A percentile compares a stretch with the other conserved stretches of the same genome.
phyloP scores from a whole-genome alignment of 2,797 vertebrate genomes.

The Lithobates pipiens region DNA sequence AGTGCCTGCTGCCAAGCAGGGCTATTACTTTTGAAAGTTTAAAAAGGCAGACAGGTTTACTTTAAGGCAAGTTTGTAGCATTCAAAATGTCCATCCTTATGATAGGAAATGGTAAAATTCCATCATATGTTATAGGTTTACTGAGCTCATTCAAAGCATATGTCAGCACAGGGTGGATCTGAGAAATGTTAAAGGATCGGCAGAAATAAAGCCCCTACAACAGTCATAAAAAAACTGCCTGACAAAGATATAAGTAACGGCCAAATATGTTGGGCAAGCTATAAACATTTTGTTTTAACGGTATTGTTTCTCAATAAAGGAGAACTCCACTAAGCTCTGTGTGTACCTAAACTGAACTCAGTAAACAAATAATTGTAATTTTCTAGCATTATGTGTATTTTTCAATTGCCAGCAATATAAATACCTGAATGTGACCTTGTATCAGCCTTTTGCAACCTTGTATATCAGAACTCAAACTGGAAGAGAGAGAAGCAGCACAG shows the following conservation, averaged over 20 bases:
- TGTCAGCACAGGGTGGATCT: constrained; percentile 36
- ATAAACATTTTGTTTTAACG: not conserved
- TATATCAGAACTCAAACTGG: too few species aligned
- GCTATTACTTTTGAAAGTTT: too few species aligned
- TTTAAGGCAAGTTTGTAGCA: constrained; percentile 22
- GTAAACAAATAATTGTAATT: too few species aligned
- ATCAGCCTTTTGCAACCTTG: too few species aligned
- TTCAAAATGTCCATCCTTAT: not conserved
- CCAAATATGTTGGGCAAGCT: not conserved
- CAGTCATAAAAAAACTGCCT: constrained; percentile 14
- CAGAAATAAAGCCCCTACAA: constrained; percentile 33
- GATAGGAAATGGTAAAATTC: constrained; percentile 31
- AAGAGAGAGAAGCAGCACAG: too few species aligned
- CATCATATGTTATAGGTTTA: constrained; percentile 51
- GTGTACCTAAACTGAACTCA: too few species aligned
- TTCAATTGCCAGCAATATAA: too few species aligned
- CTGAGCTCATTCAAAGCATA: constrained; percentile 44
- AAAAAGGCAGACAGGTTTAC: not conserved
- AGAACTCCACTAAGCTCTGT: not conserved
- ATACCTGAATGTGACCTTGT: too few species aligned
- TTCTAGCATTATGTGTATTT: too few species aligned
- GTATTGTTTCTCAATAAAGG: not conserved
- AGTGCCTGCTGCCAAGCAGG: too few species aligned
- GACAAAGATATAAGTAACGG: not conserved
- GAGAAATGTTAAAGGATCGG: constrained; percentile 30